Evolutionary conservation across 2,113 vertebrate species (phyloP).

Genomic region (Dipodomys ordii): DNA sequence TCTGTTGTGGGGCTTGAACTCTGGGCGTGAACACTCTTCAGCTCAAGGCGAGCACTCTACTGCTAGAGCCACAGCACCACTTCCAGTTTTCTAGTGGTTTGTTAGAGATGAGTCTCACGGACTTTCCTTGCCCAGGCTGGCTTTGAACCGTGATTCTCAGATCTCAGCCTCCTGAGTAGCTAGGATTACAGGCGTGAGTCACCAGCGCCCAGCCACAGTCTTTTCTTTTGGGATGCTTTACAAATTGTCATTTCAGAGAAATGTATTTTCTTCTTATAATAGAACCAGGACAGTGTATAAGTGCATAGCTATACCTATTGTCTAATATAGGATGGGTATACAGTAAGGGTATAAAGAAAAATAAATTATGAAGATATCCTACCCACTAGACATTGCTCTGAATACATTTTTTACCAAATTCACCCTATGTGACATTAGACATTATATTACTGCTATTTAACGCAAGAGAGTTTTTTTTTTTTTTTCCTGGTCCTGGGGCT

Average conservation of each 20-base stretch:
- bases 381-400: not conserved
- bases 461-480: not conserved
- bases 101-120: no score
- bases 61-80: no score
- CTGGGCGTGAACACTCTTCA: no score
- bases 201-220: no score
- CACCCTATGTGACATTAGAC: not conserved
- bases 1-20: no score
- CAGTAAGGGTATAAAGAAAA: not conserved
- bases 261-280: slow-evolving; percentile 1
- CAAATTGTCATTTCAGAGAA: slow-evolving; percentile 32
- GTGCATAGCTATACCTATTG: not conserved
- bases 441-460: not conserved
- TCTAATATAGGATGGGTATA: not conserved
- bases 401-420: not conserved
- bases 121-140: no score
- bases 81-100: no score
- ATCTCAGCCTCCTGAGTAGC: no score
- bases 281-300: slow-evolving; percentile 2
- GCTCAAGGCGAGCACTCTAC: no score
- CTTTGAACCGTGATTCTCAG: no score
- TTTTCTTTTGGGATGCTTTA: not conserved
- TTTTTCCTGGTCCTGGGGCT: no score
- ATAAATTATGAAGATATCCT: not conserved
- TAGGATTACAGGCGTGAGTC: no score